Evolutionary conservation across 2,888 invertebrate genomes (phyloP), one percentile per base, ranked within the genome.

Genomic region (Eupsilia transversa): DNA sequence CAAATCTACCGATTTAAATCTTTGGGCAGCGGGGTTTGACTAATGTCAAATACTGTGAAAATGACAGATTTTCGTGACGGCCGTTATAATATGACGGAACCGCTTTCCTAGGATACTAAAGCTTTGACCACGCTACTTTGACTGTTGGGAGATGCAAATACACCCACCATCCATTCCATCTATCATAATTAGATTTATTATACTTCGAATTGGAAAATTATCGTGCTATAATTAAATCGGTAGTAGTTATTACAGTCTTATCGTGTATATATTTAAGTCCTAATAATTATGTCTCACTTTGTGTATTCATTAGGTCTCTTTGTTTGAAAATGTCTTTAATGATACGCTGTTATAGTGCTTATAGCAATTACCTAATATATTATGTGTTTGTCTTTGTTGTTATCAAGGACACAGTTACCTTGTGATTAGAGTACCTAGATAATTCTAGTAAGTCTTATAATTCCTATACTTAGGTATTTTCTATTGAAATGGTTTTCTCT

Each of bases 261-360:
- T 38, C 17, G 6, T 27, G 14, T 43, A 20, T 43, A 20, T 76
- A 52, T 35, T 52, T 9, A 52, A 35, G 41, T 43, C 10, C 9
- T 41, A 27, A 43, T 43, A 46, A 72, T 72, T 72, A 38, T 20
- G 35, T 65, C 43, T 5, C 33, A 38, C 23, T 54, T 59, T 23
- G 27, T 77, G 17, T 54, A 46, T 75, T 69, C 10, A 30, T 52
- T 77, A 68, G 17, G 23, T 35, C 30, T 43, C 12, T 14, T 78
- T 79, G 54, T 69, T 60, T 9, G 38, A 61, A 46, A 61, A 38
- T 52, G n/a, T 38, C 10, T 52, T 59, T 60, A 38, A 69, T 46
- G 43, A 69, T 68, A 60, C n/a, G 23, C 20, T 35, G 38, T 38
- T 17, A 23, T 23, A 35, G 43, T 54, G 12, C 30, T 43, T 27